These are phyloP conservation scores for Drosophila triauraria DNA, from an alignment of 1,140 invertebrate species.

Conservation along the genomic window DNA sequence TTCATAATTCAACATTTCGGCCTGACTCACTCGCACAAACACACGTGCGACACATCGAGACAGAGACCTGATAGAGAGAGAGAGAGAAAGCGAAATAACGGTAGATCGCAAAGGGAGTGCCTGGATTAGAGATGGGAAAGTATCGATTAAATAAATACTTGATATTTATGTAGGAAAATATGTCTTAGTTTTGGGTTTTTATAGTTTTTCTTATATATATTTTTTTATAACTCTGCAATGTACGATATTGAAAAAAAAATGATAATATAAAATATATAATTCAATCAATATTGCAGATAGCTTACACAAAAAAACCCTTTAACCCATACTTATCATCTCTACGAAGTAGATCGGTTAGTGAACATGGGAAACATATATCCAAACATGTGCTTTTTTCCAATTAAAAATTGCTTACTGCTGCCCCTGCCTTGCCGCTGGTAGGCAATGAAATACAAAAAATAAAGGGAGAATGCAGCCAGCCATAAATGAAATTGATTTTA, in stretches of 20 bases:
- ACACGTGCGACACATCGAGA: not conserved
- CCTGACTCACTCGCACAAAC: constrained; percentile 17
- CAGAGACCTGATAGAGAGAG: not conserved
- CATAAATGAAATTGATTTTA: constrained; percentile 55
- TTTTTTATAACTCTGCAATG: no score
- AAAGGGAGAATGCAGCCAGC: constrained; percentile 16
- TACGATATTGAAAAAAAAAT: no score
- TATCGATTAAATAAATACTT: not conserved
- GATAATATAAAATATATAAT: no score
- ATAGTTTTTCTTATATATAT: no score
- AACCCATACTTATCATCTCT: not conserved
- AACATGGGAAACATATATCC: not conserved
- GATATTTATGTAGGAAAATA: no score
- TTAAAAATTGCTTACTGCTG: constrained; percentile 48
- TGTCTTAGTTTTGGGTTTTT: no score
- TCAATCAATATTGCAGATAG: no score
- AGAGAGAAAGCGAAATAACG: not conserved
- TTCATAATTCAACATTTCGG: constrained; percentile 57
- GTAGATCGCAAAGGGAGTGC: constrained; percentile 9
- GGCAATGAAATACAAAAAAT: constrained; percentile 18
- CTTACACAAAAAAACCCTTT: no score
- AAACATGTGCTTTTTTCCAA: constrained; percentile 15
- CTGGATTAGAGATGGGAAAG: not conserved
- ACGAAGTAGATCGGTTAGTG: constrained; percentile 1
- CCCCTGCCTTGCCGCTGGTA: not conserved